Conservation (phyloP, 2,888 invertebrate species). For the Thumatha senex region DNA sequence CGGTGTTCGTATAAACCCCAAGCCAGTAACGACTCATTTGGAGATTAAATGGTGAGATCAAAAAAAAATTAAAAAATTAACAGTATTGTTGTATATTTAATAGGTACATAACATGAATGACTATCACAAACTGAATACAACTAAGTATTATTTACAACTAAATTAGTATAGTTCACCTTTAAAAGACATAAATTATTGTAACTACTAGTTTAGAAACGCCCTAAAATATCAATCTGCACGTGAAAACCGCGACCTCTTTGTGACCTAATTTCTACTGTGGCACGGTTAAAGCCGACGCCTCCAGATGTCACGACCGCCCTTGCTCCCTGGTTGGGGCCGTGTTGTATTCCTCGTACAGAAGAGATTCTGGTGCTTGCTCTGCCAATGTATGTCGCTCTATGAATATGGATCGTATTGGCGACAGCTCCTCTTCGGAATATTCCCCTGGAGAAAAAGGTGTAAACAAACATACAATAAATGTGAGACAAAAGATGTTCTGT, state of each 20-base stretch:
- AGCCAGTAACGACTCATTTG: no score
- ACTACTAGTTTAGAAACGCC: background rate
- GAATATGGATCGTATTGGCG: background rate
- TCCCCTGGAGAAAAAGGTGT: background rate
- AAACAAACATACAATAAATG: no score
- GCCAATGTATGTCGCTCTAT: background rate
- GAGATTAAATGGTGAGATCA: no score
- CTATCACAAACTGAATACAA: no score
- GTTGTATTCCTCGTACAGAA: background rate
- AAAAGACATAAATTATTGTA: no score
- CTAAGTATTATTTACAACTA: no score
- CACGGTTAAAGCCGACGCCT: background rate
- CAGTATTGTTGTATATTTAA: no score
- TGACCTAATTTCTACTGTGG: constrained; percentile 1
- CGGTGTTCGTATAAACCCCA: no score
- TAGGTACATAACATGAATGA: no score
- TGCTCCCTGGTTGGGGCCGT: background rate
- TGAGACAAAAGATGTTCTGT: no score
- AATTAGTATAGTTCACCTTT: no score
- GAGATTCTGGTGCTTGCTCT: background rate
- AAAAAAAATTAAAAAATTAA: no score
- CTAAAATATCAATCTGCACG: background rate
- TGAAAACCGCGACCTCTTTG: background rate
- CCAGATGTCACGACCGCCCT: background rate
- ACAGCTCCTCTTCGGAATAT: background rate